These are phyloP conservation scores for Ferrisia virgata DNA, from an alignment of 2,888 invertebrate genomes.

Conservation along the genomic window DNA sequence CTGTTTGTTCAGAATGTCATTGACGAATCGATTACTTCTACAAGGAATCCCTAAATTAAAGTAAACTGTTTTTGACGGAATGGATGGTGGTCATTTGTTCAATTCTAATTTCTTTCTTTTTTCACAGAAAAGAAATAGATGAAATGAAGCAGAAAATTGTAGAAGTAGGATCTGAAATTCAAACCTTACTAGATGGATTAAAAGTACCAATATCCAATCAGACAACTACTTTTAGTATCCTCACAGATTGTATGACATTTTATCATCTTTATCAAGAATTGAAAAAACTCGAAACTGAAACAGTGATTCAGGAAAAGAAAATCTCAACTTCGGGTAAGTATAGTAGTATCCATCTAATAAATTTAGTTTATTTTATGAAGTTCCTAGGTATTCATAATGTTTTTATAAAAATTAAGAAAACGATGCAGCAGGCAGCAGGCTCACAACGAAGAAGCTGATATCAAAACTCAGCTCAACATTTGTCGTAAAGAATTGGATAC, in stretches of 20 bases:
- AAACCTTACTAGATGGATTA: constrained; percentile 54
- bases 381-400: too few species aligned
- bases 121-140: constrained; percentile 52
- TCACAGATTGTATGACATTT: constrained; percentile 72
- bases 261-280: constrained; percentile 65
- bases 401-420: constrained; percentile 53
- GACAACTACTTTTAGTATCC: constrained; percentile 59
- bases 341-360: background rate
- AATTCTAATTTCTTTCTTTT: constrained; percentile 43
- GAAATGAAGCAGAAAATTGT: constrained; percentile 60
- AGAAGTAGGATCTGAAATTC: constrained; percentile 51
- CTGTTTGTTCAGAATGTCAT: too few species aligned
- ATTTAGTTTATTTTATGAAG: background rate
- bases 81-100: background rate
- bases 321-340: constrained; percentile 51
- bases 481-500: constrained; percentile 57
- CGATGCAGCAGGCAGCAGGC: constrained; percentile 57
- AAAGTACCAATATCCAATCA: constrained; percentile 56
- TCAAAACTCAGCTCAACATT: constrained; percentile 49
- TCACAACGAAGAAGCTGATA: constrained; percentile 54
- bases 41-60: constrained; percentile 62
- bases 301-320: constrained; percentile 54
- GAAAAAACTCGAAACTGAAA: constrained; percentile 54
- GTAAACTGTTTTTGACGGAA: constrained; percentile 36
- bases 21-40: too few species aligned